Conservation (phyloP, 2,888 invertebrate species). For the Prosapia bicincta region DNA sequence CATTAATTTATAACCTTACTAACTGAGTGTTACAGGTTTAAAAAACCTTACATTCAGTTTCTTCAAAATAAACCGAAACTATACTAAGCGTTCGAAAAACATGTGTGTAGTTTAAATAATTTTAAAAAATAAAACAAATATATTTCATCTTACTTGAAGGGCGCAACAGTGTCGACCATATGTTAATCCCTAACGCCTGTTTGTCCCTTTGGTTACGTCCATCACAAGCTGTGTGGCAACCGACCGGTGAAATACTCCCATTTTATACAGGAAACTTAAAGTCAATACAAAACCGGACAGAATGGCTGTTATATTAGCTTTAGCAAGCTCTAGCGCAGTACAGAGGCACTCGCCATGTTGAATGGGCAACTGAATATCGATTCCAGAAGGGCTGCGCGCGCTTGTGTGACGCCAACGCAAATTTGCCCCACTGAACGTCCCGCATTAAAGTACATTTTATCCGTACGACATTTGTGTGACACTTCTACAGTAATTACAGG, state of each 20-base stretch:
- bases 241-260: neutral
- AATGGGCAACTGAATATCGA: neutral
- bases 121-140: too few species aligned
- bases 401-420: neutral
- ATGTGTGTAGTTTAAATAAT: too few species aligned
- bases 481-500: neutral
- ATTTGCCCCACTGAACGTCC: neutral
- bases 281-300: neutral
- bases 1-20: too few species aligned
- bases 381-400: neutral
- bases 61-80: too few species aligned
- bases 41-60: too few species aligned
- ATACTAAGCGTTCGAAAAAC: too few species aligned
- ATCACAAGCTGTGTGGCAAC: neutral
- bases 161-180: neutral
- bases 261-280: neutral
- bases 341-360: neutral
- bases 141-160: neutral
- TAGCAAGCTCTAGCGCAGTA: neutral
- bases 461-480: neutral
- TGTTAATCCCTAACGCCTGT: neutral
- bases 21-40: too few species aligned
- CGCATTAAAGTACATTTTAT: neutral
- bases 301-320: neutral
- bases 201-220: neutral